phyloP scores from a whole-genome alignment of 2,888 invertebrate species.

The Cephalotes varians region DNA sequence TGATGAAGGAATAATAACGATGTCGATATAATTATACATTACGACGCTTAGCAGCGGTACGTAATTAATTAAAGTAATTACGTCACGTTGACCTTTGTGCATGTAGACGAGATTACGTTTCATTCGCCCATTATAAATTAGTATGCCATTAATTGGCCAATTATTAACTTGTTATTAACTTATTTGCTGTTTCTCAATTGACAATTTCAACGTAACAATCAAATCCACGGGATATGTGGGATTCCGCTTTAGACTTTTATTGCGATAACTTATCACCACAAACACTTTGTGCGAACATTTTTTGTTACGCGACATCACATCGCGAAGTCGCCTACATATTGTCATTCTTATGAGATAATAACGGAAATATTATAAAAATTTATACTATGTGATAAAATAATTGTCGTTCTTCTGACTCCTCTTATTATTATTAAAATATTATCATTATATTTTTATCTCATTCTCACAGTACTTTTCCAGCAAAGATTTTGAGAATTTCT shows the following conservation, averaged over 20 bases:
- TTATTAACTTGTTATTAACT: not conserved
- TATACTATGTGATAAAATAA: not conserved
- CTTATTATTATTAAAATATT: not conserved
- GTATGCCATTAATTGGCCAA: not conserved
- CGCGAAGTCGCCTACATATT: slow-evolving; percentile 2
- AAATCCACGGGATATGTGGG: not conserved
- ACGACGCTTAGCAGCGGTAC: slow-evolving; percentile 31
- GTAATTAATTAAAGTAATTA: slow-evolving; percentile 65
- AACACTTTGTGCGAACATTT: not conserved
- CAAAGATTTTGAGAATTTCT: not conserved
- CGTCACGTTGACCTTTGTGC: slow-evolving; percentile 45
- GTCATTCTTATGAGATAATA: not conserved
- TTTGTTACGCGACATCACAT: not conserved
- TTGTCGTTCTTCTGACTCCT: not conserved
- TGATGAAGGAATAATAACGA: slow-evolving; percentile 26
- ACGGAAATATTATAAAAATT: not conserved
- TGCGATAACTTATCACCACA: slow-evolving; percentile 2
- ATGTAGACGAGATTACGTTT: not conserved
- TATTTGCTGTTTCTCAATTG: slow-evolving; percentile 1
- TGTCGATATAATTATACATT: not conserved
- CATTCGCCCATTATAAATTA: slow-evolving; percentile 1
- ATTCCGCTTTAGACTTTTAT: not conserved
- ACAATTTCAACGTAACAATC: slow-evolving; percentile 12
- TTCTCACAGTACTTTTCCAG: not conserved
- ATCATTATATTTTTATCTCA: not conserved